These are phyloP conservation scores for Neodon shergylaensis DNA, from an alignment of 2,113 vertebrate species.

Conservation along the genomic window DNA sequence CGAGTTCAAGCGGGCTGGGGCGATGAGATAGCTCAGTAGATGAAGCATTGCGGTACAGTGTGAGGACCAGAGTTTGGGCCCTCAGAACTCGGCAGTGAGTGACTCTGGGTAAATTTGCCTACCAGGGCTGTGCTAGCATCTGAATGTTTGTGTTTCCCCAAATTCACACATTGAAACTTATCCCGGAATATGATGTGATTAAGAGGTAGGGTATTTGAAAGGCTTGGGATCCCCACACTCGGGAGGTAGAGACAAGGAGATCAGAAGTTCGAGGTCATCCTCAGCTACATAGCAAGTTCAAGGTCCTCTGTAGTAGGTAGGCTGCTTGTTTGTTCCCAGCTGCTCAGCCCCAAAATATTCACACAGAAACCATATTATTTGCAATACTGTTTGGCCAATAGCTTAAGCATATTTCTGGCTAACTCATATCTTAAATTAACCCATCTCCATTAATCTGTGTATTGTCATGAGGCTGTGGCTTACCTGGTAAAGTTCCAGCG, in stretches of 20 bases:
- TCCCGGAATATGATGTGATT: too few species aligned
- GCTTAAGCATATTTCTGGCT: too few species aligned
- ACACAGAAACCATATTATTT: too few species aligned
- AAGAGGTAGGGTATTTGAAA: background rate
- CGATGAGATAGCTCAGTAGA: background rate
- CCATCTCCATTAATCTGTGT: too few species aligned
- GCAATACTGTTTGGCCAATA: too few species aligned
- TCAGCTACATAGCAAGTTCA: background rate
- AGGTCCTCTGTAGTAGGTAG: too few species aligned
- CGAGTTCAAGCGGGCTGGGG: background rate
- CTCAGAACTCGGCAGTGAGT: background rate
- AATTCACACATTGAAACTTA: background rate
- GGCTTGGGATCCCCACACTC: background rate
- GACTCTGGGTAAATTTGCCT: background rate
- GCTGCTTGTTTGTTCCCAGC: too few species aligned
- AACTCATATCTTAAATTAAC: too few species aligned
- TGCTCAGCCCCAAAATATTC: too few species aligned
- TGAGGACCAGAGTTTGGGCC: background rate
- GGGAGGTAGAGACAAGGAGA: background rate
- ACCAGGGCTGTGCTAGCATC: background rate
- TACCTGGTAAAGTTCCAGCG: too few species aligned
- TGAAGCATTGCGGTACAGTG: background rate
- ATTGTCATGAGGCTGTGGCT: too few species aligned
- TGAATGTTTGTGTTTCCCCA: background rate
- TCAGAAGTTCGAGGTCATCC: background rate